A percentile compares a stretch with the other conserved stretches of the same genome.
These are phyloP conservation scores for Leucophenga maculata DNA, from an alignment of 2,888 invertebrate species.

Conservation along the genomic window DNA sequence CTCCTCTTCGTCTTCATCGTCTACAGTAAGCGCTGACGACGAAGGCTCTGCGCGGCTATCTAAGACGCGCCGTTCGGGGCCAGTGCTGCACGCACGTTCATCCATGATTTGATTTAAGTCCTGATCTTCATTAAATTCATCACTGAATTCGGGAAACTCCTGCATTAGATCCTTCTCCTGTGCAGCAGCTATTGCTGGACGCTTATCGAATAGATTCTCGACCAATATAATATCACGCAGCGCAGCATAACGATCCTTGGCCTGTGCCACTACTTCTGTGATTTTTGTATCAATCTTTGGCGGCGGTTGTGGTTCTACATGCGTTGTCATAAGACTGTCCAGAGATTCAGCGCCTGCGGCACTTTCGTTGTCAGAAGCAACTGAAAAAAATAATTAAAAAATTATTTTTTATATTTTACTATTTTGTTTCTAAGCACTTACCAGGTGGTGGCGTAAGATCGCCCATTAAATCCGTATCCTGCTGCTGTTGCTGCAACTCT, in stretches of 20 bases:
- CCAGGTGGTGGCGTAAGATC: constrained; percentile 55
- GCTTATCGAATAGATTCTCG: constrained; percentile 75
- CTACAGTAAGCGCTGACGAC: constrained; percentile 64
- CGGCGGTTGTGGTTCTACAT: constrained; percentile 51
- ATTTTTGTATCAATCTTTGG: constrained; percentile 73
- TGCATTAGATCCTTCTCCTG: constrained; percentile 62
- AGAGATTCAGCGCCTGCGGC: constrained; percentile 50
- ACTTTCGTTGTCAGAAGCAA: constrained; percentile 4
- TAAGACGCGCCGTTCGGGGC: constrained; percentile 61
- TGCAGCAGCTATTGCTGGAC: constrained; percentile 37
- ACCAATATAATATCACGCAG: constrained; percentile 83
- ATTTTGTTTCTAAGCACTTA: constrained; percentile 13
- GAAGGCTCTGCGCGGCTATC: constrained; percentile 65
- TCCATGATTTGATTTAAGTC: constrained; percentile 74
- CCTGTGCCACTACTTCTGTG: constrained; percentile 72
- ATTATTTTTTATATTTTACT: background rate
- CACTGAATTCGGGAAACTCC: constrained; percentile 66
- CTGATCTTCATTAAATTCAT: constrained; percentile 68
- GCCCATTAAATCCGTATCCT: constrained; percentile 66
- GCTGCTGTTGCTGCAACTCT: constrained; percentile 76
- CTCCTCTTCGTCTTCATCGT: constrained; percentile 61
- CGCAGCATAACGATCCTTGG: constrained; percentile 86
- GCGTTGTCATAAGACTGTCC: constrained; percentile 36
- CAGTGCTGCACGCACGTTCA: constrained; percentile 63
- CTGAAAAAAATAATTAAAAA: background rate